Percentiles rank a stretch among this genome's conserved stretches.
Evolutionary conservation across 2,888 invertebrate genomes (phyloP).

Genomic region (Spodoptera littoralis): DNA sequence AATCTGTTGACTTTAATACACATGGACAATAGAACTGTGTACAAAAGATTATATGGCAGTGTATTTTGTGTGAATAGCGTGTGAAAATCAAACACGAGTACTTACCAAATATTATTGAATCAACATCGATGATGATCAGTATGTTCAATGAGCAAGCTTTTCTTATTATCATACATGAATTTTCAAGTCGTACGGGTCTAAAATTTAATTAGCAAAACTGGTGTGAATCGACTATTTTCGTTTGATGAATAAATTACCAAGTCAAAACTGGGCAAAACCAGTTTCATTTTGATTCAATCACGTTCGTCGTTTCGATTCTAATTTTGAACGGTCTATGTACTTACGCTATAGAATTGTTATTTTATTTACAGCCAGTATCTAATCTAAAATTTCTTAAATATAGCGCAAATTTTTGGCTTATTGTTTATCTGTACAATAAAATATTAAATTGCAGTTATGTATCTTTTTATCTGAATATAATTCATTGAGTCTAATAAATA

Average conservation of each 20-base stretch:
- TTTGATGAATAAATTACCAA: constrained; percentile 12
- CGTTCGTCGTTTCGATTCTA: constrained; percentile 1
- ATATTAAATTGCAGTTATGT: constrained; percentile 28
- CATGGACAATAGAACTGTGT: background rate
- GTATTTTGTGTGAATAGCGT: constrained; percentile 23
- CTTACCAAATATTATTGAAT: constrained; percentile 8
- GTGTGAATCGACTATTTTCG: constrained; percentile 17
- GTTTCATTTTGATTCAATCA: constrained; percentile 23
- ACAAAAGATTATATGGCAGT: constrained; percentile 19
- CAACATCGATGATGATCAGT: constrained; percentile 36
- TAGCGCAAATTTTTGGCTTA: constrained; percentile 7
- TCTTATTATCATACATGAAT: constrained; percentile 23
- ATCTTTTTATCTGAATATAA: constrained; percentile 5
- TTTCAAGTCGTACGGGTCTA: constrained; percentile 10
- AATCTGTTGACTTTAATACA: constrained; percentile 9
- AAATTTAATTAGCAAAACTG: constrained; percentile 34
- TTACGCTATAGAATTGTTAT: background rate
- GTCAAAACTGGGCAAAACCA: constrained; percentile 34
- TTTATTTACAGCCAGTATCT: constrained; percentile 15
- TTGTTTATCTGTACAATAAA: constrained; percentile 26
- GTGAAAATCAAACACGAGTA: constrained; percentile 45
- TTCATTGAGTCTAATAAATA: constrained; percentile 15
- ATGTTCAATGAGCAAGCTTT: constrained; percentile 26
- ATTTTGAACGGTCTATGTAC: constrained; percentile 2
- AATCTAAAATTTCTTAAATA: constrained; percentile 19